Evolutionary conservation across 30 jellyfish, hydroid and myxozoan genomes (phyloP), one percentile per base, ranked within the genome.

Genomic region (Nemopilema nomurai): DNA sequence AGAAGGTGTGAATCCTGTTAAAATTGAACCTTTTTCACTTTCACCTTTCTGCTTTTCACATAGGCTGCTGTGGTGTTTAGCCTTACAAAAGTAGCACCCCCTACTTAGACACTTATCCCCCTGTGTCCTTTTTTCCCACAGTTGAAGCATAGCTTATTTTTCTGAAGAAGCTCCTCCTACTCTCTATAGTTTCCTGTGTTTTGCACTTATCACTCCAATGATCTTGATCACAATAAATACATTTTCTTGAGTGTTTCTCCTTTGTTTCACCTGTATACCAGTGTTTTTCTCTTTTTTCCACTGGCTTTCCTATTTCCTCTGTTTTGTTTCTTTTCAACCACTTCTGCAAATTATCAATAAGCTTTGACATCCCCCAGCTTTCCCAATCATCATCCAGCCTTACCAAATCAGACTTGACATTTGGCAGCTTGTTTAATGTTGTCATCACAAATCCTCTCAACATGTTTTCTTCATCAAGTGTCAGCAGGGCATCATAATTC

Each of bases 371-470:
- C 57, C 1, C 63, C 81, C 81, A 70, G 81, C 63, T 32, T 32
- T 70, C 81, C 81, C 81, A 70, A 28, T 70, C 63, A 32, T 70
- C 81, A 70, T 74, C 0, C 27, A 53, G 53, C 26, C 85, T 66
- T 18, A 83, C 85, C 22, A 71, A 51, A 71, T 81, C 90, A 22
- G 85, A 77, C 65, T 83, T 71, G n/a, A 83, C 86, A 51, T 83
- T 49, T 51, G 79, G 91, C 63, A 83, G 85, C 91, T 83, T 83
- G 72, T 71, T 83, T 71, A 71, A 26, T 49, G 49, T 74, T 66
- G 49, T 67, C 84, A 74, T 74, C 57, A 41, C 57, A 41, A 41
- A 72, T 62, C 87, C 79, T 62, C 77, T 62, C 74, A 76, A 27
- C 76, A 52, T 76, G 74, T 24, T 51, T 52, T 52, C 67, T 30